These are phyloP conservation scores for Macquaria australasica DNA, from an alignment of 2,113 vertebrate genomes.

Conservation along the genomic window DNA sequence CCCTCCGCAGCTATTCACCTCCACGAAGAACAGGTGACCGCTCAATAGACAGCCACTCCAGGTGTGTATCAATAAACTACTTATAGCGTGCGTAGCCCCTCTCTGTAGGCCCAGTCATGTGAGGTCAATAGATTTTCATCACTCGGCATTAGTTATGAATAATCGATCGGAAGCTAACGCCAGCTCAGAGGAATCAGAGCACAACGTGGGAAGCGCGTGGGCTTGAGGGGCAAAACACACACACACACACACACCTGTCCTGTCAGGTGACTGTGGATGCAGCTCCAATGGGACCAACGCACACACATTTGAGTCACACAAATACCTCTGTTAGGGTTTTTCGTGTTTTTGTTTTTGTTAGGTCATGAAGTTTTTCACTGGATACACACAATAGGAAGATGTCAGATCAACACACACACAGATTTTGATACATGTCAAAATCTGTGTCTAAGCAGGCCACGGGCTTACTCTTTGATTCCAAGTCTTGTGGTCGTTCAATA, in stretches of 20 bases:
- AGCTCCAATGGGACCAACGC: not conserved
- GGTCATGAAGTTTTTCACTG: conserved; percentile 1
- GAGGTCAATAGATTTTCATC: conserved; percentile 42
- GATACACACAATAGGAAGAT: not conserved
- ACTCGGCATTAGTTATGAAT: not conserved
- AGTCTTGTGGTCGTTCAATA: too few species aligned
- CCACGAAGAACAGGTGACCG: not conserved
- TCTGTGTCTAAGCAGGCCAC: not conserved
- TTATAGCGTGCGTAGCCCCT: conserved; percentile 29
- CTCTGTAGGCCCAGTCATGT: not conserved
- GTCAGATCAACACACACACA: not conserved
- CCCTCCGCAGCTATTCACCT: conserved; percentile 3
- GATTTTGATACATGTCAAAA: not conserved
- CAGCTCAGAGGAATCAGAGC: conserved; percentile 35
- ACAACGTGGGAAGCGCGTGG: not conserved
- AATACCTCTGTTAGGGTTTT: too few species aligned
- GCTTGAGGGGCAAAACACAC: not conserved
- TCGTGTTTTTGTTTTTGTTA: not conserved
- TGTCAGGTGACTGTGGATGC: conserved; percentile 3
- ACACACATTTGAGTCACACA: not conserved
- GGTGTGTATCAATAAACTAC: conserved; percentile 67
- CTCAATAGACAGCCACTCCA: conserved; percentile 50
- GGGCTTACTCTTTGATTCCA: not conserved
- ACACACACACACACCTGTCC: not conserved
- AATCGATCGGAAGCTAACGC: conserved; percentile 32